Conservation (phyloP, 1,140 invertebrate species). For the Piezodorus guildinii region DNA sequence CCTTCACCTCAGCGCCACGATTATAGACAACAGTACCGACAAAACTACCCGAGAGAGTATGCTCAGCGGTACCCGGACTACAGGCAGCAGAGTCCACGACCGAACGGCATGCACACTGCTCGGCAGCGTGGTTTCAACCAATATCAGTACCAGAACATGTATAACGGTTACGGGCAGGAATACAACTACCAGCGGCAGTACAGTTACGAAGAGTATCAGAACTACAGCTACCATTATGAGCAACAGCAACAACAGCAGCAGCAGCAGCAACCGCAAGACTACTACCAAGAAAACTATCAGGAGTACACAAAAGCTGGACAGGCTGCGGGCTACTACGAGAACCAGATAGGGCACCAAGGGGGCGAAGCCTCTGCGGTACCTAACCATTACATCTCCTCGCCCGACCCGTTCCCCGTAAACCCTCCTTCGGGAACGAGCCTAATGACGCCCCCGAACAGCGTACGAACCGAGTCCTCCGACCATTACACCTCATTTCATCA, state of each 20-base stretch:
- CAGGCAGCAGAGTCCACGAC: constrained; percentile 9
- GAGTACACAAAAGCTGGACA: constrained; percentile 16
- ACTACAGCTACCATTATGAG: constrained; percentile 26
- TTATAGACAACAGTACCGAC: constrained; percentile 14
- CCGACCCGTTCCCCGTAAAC: constrained; percentile 26
- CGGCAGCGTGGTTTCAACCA: constrained; percentile 27
- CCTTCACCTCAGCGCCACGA: constrained; percentile 25
- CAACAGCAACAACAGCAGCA: constrained; percentile 31
- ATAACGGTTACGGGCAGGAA: constrained; percentile 29
- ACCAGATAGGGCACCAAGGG: constrained; percentile 35
- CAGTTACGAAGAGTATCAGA: constrained; percentile 30
- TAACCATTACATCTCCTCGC: constrained; percentile 32
- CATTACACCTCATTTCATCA: constrained; percentile 55
- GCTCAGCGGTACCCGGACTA: constrained; percentile 17
- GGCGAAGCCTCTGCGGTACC: constrained; percentile 40
- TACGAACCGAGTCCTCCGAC: constrained; percentile 42
- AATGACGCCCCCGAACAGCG: constrained; percentile 46
- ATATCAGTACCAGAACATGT: constrained; percentile 31
- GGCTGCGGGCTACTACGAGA: constrained; percentile 36
- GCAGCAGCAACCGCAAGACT: constrained; percentile 30
- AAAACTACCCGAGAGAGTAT: not conserved
- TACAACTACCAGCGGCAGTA: constrained; percentile 27
- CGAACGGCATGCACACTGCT: constrained; percentile 27
- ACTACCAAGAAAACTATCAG: constrained; percentile 26
- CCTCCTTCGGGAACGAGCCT: constrained; percentile 37